phyloP scores from a whole-genome alignment of 2,797 vertebrate genomes.

The Acipenser oxyrinchus region DNA sequence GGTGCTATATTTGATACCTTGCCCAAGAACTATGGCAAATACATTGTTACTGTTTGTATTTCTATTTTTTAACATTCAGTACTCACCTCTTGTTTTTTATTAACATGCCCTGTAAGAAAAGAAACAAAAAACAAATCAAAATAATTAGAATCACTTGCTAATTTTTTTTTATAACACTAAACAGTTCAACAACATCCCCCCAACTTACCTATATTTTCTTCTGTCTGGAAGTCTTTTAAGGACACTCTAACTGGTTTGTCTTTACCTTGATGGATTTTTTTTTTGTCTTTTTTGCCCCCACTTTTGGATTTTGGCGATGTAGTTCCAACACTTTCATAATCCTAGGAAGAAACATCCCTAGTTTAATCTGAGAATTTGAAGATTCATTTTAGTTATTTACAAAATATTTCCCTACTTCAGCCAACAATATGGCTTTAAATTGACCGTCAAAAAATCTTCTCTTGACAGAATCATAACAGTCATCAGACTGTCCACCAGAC shows the following conservation, averaged over 20 bases:
- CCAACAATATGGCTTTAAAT: too few species aligned
- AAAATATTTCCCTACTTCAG: too few species aligned
- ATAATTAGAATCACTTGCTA: too few species aligned
- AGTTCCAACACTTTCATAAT: constrained; percentile 55
- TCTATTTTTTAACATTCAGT: not conserved
- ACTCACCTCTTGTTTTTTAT: constrained; percentile 71
- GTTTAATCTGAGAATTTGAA: too few species aligned
- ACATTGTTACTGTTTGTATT: not conserved
- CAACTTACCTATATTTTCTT: constrained; percentile 51
- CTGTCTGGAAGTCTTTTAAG: constrained; percentile 86
- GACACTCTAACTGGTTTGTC: constrained; percentile 83
- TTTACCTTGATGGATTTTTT: constrained; percentile 82
- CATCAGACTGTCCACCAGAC: too few species aligned
- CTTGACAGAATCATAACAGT: too few species aligned
- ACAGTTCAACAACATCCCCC: not conserved
- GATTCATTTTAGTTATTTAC: too few species aligned
- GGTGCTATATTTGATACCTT: not conserved
- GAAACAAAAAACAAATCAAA: constrained; percentile 17
- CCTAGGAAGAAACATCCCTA: constrained; percentile 35
- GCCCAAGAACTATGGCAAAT: not conserved
- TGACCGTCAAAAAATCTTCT: too few species aligned
- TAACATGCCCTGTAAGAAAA: constrained; percentile 65
- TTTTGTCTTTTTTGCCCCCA: constrained; percentile 80
- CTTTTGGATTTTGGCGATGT: constrained; percentile 69
- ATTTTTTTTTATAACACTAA: constrained; percentile 14